phyloP scores from a whole-genome alignment of 2,797 vertebrate genomes.

The Alca torda region DNA sequence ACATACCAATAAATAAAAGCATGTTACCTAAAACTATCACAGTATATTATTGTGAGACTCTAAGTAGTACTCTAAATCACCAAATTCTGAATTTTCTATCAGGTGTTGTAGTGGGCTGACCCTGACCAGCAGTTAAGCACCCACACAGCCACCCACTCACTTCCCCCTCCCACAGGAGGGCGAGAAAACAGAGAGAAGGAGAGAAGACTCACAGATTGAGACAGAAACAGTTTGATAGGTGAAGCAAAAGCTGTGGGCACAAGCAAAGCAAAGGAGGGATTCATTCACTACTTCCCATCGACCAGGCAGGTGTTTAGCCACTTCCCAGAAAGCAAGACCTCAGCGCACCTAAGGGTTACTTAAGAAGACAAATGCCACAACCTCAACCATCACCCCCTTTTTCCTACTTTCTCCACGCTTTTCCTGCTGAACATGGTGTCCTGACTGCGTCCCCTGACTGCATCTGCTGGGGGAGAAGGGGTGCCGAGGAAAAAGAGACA shows the following conservation, averaged over 20 bases:
- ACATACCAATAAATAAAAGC: neutral
- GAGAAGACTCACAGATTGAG: neutral
- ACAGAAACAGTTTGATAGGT: neutral
- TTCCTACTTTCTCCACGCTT: neutral
- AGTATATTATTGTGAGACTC: neutral
- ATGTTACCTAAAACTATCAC: neutral
- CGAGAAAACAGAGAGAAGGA: neutral
- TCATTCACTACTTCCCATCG: neutral
- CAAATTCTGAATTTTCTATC: neutral
- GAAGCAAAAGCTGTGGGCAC: neutral
- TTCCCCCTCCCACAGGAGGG: rapidly evolving
- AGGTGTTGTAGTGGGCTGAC: neutral
- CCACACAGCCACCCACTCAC: too few relatives aligned
- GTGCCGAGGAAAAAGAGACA: neutral
- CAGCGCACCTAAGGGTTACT: neutral
- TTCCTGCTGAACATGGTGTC: neutral
- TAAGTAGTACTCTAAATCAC: neutral
- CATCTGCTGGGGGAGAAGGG: neutral
- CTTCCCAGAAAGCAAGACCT: neutral
- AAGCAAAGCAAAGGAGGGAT: neutral
- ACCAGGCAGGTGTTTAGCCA: neutral
- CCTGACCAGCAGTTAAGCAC: neutral
- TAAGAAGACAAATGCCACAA: neutral
- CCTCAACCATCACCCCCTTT: neutral
- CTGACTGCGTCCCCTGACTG: neutral